Evolutionary conservation across 2,113 vertebrate genomes (phyloP).

Genomic region (Ameiurus melas): DNA sequence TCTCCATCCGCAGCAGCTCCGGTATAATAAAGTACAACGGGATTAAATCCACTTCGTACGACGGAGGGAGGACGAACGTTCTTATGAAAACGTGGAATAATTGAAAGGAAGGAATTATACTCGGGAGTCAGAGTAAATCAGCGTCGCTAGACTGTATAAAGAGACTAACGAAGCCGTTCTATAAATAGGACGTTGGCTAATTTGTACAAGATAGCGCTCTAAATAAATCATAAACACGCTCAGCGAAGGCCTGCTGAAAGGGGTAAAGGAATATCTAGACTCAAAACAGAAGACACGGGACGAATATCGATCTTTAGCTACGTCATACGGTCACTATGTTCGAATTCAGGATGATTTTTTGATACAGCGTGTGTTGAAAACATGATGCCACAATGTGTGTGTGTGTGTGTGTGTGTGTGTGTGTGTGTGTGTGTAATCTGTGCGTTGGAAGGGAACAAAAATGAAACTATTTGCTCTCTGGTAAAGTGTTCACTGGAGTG

Average conservation of each 20-base stretch:
- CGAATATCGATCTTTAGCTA: background rate
- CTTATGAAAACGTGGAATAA: background rate
- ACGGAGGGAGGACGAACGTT: background rate
- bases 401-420: too few species aligned
- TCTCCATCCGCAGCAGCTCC: background rate
- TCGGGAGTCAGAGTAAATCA: background rate
- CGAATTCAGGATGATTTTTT: too few species aligned
- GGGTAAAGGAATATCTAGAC: background rate
- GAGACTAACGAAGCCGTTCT: background rate
- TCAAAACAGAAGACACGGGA: background rate
- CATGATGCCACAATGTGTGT: too few species aligned
- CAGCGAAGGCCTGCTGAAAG: background rate
- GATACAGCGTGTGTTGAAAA: too few species aligned
- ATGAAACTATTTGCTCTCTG: background rate
- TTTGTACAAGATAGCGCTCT: conserved; percentile 3
- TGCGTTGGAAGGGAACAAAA: background rate
- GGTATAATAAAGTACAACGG: background rate
- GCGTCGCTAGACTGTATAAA: conserved; percentile 3
- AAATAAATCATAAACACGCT: conserved; percentile 14
- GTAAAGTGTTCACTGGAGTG: background rate
- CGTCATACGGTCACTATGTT: background rate
- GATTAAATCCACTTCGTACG: background rate
- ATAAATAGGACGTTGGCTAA: conserved; percentile 18
- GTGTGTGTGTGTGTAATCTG: too few species aligned
- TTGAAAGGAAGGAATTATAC: background rate